phyloP scores from a whole-genome alignment of 2,888 invertebrate genomes.

The Scaptomyza flava region DNA sequence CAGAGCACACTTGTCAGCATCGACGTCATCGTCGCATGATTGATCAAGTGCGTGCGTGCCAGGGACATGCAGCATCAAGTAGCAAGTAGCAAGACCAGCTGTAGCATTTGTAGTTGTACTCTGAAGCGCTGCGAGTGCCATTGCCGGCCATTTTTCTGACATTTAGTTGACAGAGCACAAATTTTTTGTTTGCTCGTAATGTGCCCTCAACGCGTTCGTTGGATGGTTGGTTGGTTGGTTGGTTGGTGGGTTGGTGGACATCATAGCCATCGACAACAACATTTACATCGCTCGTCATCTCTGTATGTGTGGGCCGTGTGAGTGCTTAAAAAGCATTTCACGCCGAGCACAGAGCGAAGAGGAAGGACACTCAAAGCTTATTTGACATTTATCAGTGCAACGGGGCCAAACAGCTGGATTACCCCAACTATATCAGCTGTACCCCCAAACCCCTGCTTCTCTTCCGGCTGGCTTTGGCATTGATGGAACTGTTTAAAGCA shows the following conservation, averaged over 20 bases:
- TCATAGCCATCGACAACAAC: conserved; percentile 42
- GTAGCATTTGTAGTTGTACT: conserved; percentile 6
- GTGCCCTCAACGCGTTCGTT: conserved; percentile 55
- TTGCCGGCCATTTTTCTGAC: conserved; percentile 74
- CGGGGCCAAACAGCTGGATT: conserved; percentile 47
- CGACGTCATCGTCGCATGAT: conserved; percentile 68
- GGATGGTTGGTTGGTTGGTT: conserved; percentile 21
- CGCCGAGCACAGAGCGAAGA: conserved; percentile 37
- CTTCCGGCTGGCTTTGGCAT: conserved; percentile 42
- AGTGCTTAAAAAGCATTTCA: conserved; percentile 76
- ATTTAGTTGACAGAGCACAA: conserved; percentile 77
- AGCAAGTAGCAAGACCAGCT: conserved; percentile 8
- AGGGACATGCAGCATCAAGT: conserved; percentile 58
- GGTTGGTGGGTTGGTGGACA: conserved; percentile 31
- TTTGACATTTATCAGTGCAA: conserved; percentile 77
- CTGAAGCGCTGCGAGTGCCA: conserved; percentile 42
- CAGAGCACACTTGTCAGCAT: conserved; percentile 58
- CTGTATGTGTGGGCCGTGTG: conserved; percentile 33
- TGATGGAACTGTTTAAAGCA: conserved; percentile 70
- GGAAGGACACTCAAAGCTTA: conserved; percentile 60
- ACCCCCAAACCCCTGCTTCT: background rate
- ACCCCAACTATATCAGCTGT: conserved; percentile 43
- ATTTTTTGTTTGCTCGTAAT: conserved; percentile 74
- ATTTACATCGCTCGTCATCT: conserved; percentile 48
- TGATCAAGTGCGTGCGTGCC: conserved; percentile 77